phyloP scores from a whole-genome alignment of 2,888 invertebrate genomes.

The Mythimna lalbum region DNA sequence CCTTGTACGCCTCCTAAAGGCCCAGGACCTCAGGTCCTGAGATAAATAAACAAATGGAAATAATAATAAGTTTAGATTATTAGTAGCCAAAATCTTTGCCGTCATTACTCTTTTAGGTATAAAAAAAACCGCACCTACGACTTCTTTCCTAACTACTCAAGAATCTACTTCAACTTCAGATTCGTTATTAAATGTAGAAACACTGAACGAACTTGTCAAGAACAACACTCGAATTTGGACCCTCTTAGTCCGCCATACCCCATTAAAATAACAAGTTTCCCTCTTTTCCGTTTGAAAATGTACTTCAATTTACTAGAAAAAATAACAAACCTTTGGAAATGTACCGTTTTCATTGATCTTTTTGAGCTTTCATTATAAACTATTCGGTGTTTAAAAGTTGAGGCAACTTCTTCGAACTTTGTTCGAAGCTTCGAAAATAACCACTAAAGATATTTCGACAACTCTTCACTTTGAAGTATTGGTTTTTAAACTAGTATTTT shows the following conservation, averaged over 20 bases:
- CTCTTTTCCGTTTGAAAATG: slow-evolving; percentile 9
- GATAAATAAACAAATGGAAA: no score
- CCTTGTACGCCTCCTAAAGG: no score
- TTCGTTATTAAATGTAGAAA: slow-evolving; percentile 1
- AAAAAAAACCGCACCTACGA: not conserved
- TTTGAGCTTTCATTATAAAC: slow-evolving; percentile 42
- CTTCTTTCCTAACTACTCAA: not conserved
- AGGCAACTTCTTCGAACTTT: slow-evolving; percentile 34
- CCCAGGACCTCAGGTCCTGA: no score
- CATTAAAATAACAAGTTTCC: slow-evolving; percentile 31
- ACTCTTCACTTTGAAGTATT: slow-evolving; percentile 24
- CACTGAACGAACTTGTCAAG: not conserved
- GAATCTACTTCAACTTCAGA: not conserved
- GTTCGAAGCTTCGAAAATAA: slow-evolving; percentile 31
- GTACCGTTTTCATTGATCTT: slow-evolving; percentile 23
- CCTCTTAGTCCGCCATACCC: not conserved
- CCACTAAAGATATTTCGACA: slow-evolving; percentile 38
- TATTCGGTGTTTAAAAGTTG: slow-evolving; percentile 36
- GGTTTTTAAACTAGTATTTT: slow-evolving; percentile 6
- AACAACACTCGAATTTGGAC: slow-evolving; percentile 1
- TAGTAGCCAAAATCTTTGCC: not conserved
- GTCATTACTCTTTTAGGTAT: no score
- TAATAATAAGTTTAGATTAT: no score
- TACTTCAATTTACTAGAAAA: slow-evolving; percentile 24
- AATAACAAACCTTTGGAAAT: slow-evolving; percentile 31